Evolutionary conservation across 2,113 vertebrate genomes (phyloP), one percentile per base, ranked within the genome.

Genomic region (Anhinga rufa): DNA sequence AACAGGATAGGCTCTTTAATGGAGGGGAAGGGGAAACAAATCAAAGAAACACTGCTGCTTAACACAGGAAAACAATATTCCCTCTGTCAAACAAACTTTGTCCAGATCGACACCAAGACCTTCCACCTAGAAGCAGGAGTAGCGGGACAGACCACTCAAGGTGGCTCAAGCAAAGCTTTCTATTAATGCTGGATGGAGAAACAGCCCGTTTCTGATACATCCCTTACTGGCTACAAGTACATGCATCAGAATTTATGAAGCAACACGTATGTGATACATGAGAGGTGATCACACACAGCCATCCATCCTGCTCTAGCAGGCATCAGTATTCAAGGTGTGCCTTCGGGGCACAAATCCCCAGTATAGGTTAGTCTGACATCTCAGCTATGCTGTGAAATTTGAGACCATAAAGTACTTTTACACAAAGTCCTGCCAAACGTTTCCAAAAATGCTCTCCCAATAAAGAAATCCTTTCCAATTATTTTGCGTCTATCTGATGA

Each of bases 101-200:
- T n/a, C 61, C 52, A 87, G 65, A 61, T 11, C 0, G 1, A 66
- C 31, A 64, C 13, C 34, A 82, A 70, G 58, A 54, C 36, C 11
- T 28, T 54, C 42, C 58, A 71, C 3, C 26, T 14, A 62, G 24
- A 83, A 77, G 49, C 15, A 78, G 14, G 10, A 10, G 57, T 54
- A 51, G 40, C 2, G 13, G 11, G 14, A 75, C 1, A 0, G 62
- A 70, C 34, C 34, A 84, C 4, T 2, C 0, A 0, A 80, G 14
- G 24, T 34, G 31, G 49, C 32, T 71, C 55, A 60, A 82, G 18
- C 51, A 40, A 68, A 66, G 31, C 34, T 42, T 96, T 86, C 51
- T 20, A 84, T 38, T 38, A 86, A 32, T 4, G 25, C 76, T 52
- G 34, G 10, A 36, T 42, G 24, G 66, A 75, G 34, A 85, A 86